phyloP scores from a whole-genome alignment of 2,888 invertebrate genomes.

The Neocrepidodera transversa region DNA sequence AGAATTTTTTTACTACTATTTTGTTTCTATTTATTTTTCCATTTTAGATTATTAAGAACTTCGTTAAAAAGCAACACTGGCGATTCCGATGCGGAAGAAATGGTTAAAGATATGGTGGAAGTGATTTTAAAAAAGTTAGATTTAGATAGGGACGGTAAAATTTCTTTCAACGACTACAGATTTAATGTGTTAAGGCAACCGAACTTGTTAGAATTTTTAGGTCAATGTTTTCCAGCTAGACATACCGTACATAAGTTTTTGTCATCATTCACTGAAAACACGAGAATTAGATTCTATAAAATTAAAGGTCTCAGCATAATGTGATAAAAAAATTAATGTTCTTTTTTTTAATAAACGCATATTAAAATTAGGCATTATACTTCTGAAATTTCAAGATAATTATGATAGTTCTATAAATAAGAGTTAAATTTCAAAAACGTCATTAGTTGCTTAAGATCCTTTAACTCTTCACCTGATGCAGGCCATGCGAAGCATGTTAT shows the following conservation, averaged over 20 bases:
- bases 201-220: conserved; percentile 73
- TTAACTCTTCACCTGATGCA: too few relatives aligned
- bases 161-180: conserved; percentile 72
- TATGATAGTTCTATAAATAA: too few relatives aligned
- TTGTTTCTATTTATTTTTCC: too few relatives aligned
- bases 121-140: conserved; percentile 76
- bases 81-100: conserved; percentile 75
- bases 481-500: too few relatives aligned
- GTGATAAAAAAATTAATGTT: conserved; percentile 10
- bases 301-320: conserved; percentile 20
- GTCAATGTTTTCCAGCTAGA: conserved; percentile 72
- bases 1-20: not conserved
- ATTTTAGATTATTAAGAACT: conserved; percentile 68
- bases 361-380: too few relatives aligned
- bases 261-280: conserved; percentile 41
- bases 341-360: too few relatives aligned
- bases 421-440: too few relatives aligned
- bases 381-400: too few relatives aligned
- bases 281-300: conserved; percentile 18
- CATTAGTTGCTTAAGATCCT: too few relatives aligned
- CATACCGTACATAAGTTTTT: conserved; percentile 58
- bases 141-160: conserved; percentile 73
- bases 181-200: conserved; percentile 69
- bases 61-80: conserved; percentile 66
- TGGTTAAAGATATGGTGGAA: conserved; percentile 76